These are phyloP conservation scores for Mesodorylaimus sp. DNA, from an alignment of 2,888 invertebrate genomes.

Conservation along the genomic window DNA sequence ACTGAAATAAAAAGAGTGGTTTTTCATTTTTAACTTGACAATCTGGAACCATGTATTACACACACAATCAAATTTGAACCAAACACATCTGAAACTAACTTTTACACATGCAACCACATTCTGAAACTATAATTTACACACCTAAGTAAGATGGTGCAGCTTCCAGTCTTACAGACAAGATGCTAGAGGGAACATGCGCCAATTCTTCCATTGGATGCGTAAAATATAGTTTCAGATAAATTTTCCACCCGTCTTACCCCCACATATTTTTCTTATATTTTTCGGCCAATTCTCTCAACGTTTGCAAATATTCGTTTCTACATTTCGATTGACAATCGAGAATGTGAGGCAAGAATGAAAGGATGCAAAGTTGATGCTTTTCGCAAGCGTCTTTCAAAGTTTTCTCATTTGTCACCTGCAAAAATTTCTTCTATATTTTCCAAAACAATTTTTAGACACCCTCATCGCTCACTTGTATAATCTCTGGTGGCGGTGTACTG, in stretches of 20 bases:
- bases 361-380: constrained; percentile 68
- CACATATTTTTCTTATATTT: constrained; percentile 83
- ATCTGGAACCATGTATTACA: no score
- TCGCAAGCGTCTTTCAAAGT: constrained; percentile 57
- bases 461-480: constrained; percentile 45
- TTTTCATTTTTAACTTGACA: neutral
- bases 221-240: no score
- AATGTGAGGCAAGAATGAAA: constrained; percentile 79
- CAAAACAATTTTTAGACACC: constrained; percentile 3
- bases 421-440: neutral
- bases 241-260: no score
- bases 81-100: neutral
- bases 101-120: neutral
- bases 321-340: constrained; percentile 84
- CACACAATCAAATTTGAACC: no score
- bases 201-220: no score
- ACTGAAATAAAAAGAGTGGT: constrained; percentile 24
- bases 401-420: constrained; percentile 23
- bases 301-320: constrained; percentile 61
- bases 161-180: no score
- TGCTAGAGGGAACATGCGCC: no score
- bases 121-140: no score
- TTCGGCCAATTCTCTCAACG: constrained; percentile 55
- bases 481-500: constrained; percentile 72
- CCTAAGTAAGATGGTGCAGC: no score